Percentiles rank a stretch among this genome's conserved stretches.
These are phyloP conservation scores for Taenaris catops DNA, from an alignment of 2,888 invertebrate species.

Conservation along the genomic window DNA sequence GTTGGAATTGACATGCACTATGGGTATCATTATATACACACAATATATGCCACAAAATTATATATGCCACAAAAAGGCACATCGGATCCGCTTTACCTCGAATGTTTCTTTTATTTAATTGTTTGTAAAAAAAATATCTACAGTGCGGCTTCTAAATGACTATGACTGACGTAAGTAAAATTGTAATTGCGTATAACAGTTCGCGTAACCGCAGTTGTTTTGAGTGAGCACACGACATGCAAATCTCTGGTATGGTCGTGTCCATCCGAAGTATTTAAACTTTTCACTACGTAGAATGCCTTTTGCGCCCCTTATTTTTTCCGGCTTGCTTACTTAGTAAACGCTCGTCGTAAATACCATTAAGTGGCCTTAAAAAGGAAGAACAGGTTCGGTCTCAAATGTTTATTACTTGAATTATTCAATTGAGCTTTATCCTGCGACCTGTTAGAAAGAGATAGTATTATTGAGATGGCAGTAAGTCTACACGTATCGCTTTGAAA, in stretches of 20 bases:
- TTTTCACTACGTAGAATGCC: constrained; percentile 35
- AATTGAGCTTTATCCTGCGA: constrained; percentile 30
- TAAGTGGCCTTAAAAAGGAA: constrained; percentile 29
- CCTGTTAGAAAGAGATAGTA: constrained; percentile 22
- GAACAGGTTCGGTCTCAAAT: constrained; percentile 31
- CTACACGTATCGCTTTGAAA: constrained; percentile 7
- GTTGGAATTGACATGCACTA: constrained; percentile 3
- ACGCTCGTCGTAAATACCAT: constrained; percentile 29
- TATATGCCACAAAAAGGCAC: constrained; percentile 1
- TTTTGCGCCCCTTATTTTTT: constrained; percentile 31
- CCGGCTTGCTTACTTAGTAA: constrained; percentile 28
- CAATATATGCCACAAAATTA: too few relatives aligned
- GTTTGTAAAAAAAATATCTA: background rate
- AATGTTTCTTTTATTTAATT: constrained; percentile 4
- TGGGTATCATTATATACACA: background rate
- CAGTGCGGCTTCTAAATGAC: background rate
- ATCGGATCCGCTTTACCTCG: background rate
- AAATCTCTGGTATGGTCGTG: constrained; percentile 26
- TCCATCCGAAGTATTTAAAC: constrained; percentile 30
- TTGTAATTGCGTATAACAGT: background rate
- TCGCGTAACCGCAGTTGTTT: constrained; percentile 2
- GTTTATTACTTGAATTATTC: constrained; percentile 35
- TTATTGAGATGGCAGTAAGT: constrained; percentile 5
- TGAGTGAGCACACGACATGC: constrained; percentile 6
- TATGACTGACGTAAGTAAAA: constrained; percentile 2